Percentiles rank a stretch among this genome's conserved stretches.
Conservation (phyloP, 2,113 vertebrate genomes). For the Cranoglanis bouderius region DNA sequence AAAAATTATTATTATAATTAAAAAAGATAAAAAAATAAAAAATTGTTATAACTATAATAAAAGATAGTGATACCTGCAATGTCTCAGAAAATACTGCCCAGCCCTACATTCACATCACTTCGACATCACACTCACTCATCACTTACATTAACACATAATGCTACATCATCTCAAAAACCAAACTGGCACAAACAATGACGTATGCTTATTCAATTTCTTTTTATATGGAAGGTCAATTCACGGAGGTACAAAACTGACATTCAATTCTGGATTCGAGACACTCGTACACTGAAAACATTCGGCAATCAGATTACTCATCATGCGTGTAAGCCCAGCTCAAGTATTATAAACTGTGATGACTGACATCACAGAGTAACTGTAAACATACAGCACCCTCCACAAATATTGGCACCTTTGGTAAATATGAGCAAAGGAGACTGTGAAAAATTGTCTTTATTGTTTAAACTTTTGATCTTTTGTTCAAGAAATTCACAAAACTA, state of each 20-base stretch:
- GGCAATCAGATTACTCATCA: background rate
- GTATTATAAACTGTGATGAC: background rate
- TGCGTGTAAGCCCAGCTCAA: background rate
- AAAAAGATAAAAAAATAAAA: too few species aligned
- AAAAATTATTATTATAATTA: too few species aligned
- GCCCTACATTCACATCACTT: background rate
- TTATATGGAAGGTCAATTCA: background rate
- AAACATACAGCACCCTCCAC: background rate
- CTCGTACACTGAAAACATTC: background rate
- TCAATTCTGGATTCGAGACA: background rate
- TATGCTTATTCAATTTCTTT: background rate
- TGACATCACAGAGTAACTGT: background rate
- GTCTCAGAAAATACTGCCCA: background rate
- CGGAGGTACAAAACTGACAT: background rate
- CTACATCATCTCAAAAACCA: background rate
- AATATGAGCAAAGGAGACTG: too few species aligned
- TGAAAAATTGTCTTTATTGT: too few species aligned
- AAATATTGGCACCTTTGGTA: too few species aligned
- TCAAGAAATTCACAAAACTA: too few species aligned
- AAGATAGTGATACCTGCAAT: background rate
- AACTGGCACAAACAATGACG: too few species aligned
- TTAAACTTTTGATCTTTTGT: too few species aligned
- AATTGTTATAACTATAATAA: background rate
- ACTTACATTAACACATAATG: background rate
- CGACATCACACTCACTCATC: background rate